phyloP scores from a whole-genome alignment of 1,140 invertebrate genomes.

The Heterodera schachtii region DNA sequence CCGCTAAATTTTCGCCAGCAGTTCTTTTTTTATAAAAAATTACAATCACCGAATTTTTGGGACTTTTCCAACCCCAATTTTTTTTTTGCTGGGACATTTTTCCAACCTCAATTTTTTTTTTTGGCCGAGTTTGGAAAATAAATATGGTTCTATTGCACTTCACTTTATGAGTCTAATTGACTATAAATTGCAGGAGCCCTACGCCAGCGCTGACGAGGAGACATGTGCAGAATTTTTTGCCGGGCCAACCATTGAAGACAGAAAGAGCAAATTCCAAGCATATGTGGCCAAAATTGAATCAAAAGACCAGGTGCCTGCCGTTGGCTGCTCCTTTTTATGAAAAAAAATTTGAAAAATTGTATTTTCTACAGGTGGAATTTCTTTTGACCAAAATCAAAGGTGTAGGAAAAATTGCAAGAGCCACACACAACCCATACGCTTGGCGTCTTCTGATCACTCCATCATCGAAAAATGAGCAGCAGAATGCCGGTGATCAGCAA shows the following conservation, averaged over 20 bases:
- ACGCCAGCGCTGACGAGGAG: neutral
- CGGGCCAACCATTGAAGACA: slow-evolving; percentile 54
- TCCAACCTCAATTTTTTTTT: too few species aligned
- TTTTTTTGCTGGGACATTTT: too few species aligned
- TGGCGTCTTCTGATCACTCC: slow-evolving; percentile 36
- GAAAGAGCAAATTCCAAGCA: slow-evolving; percentile 65
- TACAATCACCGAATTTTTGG: too few species aligned
- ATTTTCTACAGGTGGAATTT: slow-evolving; percentile 50
- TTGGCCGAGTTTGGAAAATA: too few species aligned
- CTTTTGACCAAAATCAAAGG: slow-evolving; percentile 49
- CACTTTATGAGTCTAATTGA: too few species aligned
- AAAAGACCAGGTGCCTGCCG: slow-evolving; percentile 54
- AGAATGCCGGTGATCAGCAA: neutral
- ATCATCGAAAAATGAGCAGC: too few species aligned
- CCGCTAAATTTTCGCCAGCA: too few species aligned
- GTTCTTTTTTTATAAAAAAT: too few species aligned
- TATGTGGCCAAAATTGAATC: slow-evolving; percentile 54
- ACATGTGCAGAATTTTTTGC: slow-evolving; percentile 24
- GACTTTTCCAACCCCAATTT: too few species aligned
- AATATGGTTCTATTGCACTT: too few species aligned
- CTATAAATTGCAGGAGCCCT: neutral
- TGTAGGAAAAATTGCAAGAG: slow-evolving; percentile 61
- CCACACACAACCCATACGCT: slow-evolving; percentile 63
- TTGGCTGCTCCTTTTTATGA: too few species aligned
- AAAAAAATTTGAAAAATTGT: neutral